Conservation (phyloP, 2,888 invertebrate species). For the Nephrotoma flavescens region DNA sequence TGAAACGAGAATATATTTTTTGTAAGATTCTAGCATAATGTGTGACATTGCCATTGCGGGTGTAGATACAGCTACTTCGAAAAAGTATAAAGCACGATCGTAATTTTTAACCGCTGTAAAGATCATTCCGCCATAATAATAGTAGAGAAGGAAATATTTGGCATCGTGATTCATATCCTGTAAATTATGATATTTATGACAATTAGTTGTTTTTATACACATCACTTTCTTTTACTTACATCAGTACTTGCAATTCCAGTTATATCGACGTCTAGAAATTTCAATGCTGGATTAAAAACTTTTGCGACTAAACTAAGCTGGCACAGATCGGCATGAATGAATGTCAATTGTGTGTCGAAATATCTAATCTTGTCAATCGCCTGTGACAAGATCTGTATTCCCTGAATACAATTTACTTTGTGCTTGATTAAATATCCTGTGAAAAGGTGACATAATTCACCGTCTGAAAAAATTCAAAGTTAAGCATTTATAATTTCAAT, state of each 20-base stretch:
- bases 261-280: conserved; percentile 78
- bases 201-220: background rate
- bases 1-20: conserved; percentile 88
- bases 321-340: conserved; percentile 87
- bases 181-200: conserved; percentile 11
- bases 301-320: conserved; percentile 82
- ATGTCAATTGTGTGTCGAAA: conserved; percentile 79
- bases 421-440: conserved; percentile 64
- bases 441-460: conserved; percentile 74
- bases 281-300: conserved; percentile 80
- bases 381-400: conserved; percentile 64
- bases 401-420: conserved; percentile 58
- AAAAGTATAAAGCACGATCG: conserved; percentile 85
- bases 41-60: conserved; percentile 89
- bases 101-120: conserved; percentile 88
- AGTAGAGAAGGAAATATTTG: conserved; percentile 76
- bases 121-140: conserved; percentile 97
- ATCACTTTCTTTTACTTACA: conserved; percentile 32
- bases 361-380: conserved; percentile 81
- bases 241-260: conserved; percentile 75
- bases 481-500: background rate
- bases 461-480: conserved; percentile 42
- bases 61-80: conserved; percentile 91
- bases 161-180: conserved; percentile 50
- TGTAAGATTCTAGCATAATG: conserved; percentile 95